Base-by-base conservation (phyloP, 2,113 vertebrate species). In the Passer montanus region DNA sequence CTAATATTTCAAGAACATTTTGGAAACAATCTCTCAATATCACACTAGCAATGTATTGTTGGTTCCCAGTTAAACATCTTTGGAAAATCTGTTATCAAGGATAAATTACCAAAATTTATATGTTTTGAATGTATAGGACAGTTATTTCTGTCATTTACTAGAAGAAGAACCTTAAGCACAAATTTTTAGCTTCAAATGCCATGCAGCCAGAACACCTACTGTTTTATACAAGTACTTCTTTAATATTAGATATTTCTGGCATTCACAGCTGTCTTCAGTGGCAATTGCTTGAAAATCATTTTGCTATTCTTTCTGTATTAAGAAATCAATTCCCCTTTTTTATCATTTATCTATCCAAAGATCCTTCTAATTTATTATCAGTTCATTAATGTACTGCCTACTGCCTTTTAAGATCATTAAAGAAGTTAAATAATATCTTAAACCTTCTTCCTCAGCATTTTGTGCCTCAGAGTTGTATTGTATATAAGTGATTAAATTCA, bases 361-460 rank as follows among this genome's bases (percentile, higher is more conserved):
- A 83, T 81, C 76, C 60, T 96, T 66, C 83, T 96, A 96, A 94
- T 97, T 96, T 96, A 97, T 96, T 92, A 88, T 77, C 85, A 84
- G 88, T 92, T 97, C 93, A 96, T 96, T 96, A 96, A 97, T 95
- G 93, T 95, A 96, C 92, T 95, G 88, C 94, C 88, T 91, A 95
- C 89, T 94, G 90, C 94, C 88, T 95, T 95, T 96, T 92, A 95
- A 96, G 92, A 94, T 95, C 92, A 96, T 96, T 96, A 96, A 96
- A 92, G 72, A 94, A 96, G 82, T 94, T 95, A 96, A 96, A 96
- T 96, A 95, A 95, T 88, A 95, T 89, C 90, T 87, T 68, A 94
- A 96, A 96, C 85, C 88, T 90, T 88, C 94, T 94, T 88, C 73
- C 96, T 96, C 95, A 96, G 95, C 93, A 89, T 90, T 96, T 95